Base-by-base conservation (phyloP, 1,140 invertebrate species). In the Caenorhabditis brenneri region DNA sequence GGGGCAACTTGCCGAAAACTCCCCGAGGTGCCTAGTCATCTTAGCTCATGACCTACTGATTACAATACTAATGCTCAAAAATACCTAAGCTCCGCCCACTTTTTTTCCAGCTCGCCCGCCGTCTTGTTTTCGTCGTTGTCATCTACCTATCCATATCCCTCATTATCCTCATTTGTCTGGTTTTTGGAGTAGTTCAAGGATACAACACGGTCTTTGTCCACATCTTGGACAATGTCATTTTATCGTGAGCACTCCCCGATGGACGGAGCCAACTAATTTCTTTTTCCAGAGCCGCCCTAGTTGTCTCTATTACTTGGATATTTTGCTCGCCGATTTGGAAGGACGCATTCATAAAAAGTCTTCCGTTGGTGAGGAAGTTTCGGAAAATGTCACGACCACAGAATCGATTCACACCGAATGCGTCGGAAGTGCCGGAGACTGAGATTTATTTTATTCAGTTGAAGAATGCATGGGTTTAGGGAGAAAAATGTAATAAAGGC, bases 371-470 rank as follows among this genome's bases (percentile, higher is more conserved):
- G 12, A 19, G 65, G 6, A 10, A 36, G 42, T 42, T 74, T 29
- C 16, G 36, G 19, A 42, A 42, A 74, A 16, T 7, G 6, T 24
- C n/a, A 12, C 3, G 2, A 22, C n/a, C 65, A 5, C 58, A 22
- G 10, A n/a, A n/a, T 6, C 12, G 33, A 36, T 65, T 65, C 58
- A 65, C 29, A 65, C 33, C 29, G 22, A 65, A 36, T 19, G 7
- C 22, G 6, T 33, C 58, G 16, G 29, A 65, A 19, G 58, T 65
- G 33, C 33, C 58, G 15, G 58, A 65, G 36, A 10, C 29, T 9
- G 58, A 65, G n/a, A n/a, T 65, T 10, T 65, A 65, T 36, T 65
- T 65, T 36, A 65, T 65, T 33, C 58, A 65, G 16, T n/a, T 65
- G 15, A 33, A 36, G n/a, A 65, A 33, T 33, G 58, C 58, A 65